phyloP scores from a whole-genome alignment of 1,140 invertebrate genomes.

The Caenorhabditis inopinata region DNA sequence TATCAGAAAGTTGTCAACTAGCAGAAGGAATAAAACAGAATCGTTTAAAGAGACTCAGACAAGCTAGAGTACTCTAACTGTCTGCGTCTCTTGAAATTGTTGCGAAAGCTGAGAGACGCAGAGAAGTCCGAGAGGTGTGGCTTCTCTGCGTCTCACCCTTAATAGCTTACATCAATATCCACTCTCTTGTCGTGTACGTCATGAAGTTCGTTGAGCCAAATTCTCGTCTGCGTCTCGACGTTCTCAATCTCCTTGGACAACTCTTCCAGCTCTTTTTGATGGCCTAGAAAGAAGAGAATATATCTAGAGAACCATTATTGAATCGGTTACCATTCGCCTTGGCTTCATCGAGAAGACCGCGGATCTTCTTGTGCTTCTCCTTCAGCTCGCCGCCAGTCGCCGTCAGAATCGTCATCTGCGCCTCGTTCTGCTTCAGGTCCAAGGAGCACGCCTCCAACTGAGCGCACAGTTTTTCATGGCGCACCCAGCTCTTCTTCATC shows the following conservation, averaged over 20 bases:
- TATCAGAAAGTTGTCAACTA: too few species aligned
- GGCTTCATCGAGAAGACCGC: conserved; percentile 37
- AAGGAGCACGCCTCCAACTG: conserved; percentile 1
- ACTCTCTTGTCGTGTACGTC: conserved; percentile 50
- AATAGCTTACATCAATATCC: conserved; percentile 47
- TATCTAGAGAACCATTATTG: neutral
- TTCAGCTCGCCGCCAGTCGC: conserved; percentile 29
- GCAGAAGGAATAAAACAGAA: too few species aligned
- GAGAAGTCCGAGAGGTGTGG: too few species aligned
- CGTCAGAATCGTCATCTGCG: conserved; percentile 15
- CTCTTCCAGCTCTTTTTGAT: conserved; percentile 43
- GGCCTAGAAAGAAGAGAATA: conserved; percentile 40
- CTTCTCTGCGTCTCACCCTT: too few species aligned
- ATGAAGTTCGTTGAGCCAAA: conserved; percentile 53
- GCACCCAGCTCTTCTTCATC: conserved; percentile 22
- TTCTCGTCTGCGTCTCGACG: conserved; percentile 51
- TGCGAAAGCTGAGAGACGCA: too few species aligned
- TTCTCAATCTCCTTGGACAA: conserved; percentile 50
- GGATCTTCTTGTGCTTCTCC: conserved; percentile 43
- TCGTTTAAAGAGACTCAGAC: too few species aligned
- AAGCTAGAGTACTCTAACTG: too few species aligned
- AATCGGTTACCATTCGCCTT: neutral
- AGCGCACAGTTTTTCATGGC: conserved; percentile 8
- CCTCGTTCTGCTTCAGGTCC: conserved; percentile 25
- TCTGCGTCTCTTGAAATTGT: neutral